Base-by-base conservation (phyloP, 2,113 vertebrate genomes). In the Gasterosteus aculeatus region DNA sequence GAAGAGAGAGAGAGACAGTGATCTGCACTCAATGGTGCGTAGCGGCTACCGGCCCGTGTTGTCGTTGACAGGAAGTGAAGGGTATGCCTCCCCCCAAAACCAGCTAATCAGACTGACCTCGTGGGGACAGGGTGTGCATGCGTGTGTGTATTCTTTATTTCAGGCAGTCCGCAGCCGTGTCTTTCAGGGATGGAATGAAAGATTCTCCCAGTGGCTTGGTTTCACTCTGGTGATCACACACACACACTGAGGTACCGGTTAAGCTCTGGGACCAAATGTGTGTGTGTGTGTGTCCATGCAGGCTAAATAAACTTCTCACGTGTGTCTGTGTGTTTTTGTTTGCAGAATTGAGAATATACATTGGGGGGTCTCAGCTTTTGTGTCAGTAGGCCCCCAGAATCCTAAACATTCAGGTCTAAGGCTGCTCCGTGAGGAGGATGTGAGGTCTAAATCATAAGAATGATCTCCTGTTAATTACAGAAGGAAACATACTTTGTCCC, bases 1-100 rank as follows among this genome's bases (percentile, higher is more conserved):
- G 0, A 19, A 33, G 26, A 33, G 46, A 73, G 5, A 69, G 61
- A 29, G 81, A 69, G 73, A 42, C 10, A 26, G 78, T 59, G 82
- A 81, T 88, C 84, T 80, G 59, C 73, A 78, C n/a, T 67, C 82
- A 86, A 72, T 61, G 73, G 70, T 79, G 90, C 83, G 47, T 82
- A 84, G 66, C 88, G 46, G 79, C 77, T 72, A 73, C 70, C 73
- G 59, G 67, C 59, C 72, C 69, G 75, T 89, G 84, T 88, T 88
- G 87, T 86, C 88, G 86, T 74, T 90, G 89, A 92, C 89, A 89
- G 83, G 75, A 90, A 84, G 85, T 90, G 82, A 92, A 89, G 76
- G 85, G 81, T 84, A 87, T 84, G 80, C 74, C 81, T 84, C 79
- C 69, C 77, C 82, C 77, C 82, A 81, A 42, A 71, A 78, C 77